Evolutionary conservation across 2,888 invertebrate species (phyloP).

Genomic region (Tricholauxania praeusta): DNA sequence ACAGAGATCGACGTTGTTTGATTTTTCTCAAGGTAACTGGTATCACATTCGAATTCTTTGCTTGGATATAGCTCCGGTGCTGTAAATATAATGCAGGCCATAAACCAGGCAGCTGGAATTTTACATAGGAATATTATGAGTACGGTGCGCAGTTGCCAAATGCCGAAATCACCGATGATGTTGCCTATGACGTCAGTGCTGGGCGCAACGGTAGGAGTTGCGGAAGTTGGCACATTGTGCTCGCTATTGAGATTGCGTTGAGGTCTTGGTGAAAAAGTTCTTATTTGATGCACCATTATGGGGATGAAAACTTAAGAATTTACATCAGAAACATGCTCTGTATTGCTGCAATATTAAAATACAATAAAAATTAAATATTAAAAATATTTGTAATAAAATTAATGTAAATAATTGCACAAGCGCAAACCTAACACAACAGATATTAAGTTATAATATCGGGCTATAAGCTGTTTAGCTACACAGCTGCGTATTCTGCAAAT

Average conservation of each 20-base stretch:
- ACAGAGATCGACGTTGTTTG: constrained; percentile 49
- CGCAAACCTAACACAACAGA: too few species aligned
- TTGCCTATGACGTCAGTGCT: constrained; percentile 59
- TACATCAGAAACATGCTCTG: neutral
- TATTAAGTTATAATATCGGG: too few species aligned
- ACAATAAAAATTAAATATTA: neutral
- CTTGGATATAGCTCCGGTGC: constrained; percentile 65
- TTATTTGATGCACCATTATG: constrained; percentile 17
- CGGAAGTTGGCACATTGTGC: neutral
- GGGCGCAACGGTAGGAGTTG: constrained; percentile 26
- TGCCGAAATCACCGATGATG: constrained; percentile 67
- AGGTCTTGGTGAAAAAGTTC: constrained; percentile 5
- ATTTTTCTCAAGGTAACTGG: constrained; percentile 46
- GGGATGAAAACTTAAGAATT: neutral
- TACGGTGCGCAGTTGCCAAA: constrained; percentile 67
- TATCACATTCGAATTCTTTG: constrained; percentile 58
- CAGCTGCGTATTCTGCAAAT: too few species aligned
- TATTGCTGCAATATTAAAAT: neutral
- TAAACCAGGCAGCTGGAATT: constrained; percentile 70
- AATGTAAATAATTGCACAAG: too few species aligned
- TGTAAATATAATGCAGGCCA: constrained; percentile 69
- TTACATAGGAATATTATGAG: constrained; percentile 68
- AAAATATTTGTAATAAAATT: too few species aligned
- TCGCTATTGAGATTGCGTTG: neutral
- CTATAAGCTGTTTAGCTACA: too few species aligned